Evolutionary conservation across 1,140 invertebrate genomes (phyloP).

Genomic region (Trichonephila clavata): DNA sequence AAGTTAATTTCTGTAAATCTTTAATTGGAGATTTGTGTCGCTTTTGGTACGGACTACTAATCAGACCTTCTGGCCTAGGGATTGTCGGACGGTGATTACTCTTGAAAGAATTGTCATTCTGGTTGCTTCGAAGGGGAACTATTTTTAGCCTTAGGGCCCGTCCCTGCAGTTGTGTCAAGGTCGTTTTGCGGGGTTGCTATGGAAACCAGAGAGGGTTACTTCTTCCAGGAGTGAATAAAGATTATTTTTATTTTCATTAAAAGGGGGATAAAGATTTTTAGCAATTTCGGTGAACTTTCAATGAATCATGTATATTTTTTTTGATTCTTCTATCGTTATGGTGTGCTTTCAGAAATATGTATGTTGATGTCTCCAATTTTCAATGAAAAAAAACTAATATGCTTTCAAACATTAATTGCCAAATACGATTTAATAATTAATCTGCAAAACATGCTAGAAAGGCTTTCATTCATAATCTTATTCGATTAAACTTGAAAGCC

Average conservation of each 20-base stretch:
- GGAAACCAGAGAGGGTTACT: conserved; percentile 37
- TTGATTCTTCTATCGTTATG: not conserved
- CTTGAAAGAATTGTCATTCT: not conserved
- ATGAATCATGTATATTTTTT: not conserved
- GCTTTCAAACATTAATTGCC: too few relatives aligned
- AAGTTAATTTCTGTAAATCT: conserved; percentile 21
- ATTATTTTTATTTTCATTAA: not conserved
- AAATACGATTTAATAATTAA: too few relatives aligned
- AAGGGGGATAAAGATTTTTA: not conserved
- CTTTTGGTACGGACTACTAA: not conserved
- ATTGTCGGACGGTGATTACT: not conserved
- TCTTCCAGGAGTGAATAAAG: conserved; percentile 38
- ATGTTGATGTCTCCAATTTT: too few relatives aligned
- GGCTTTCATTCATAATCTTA: too few relatives aligned
- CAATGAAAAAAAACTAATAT: too few relatives aligned
- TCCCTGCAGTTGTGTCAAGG: conserved; percentile 10
- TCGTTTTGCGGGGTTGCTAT: conserved; percentile 45
- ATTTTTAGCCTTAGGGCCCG: conserved; percentile 49
- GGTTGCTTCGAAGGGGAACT: conserved; percentile 28
- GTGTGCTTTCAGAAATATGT: too few relatives aligned
- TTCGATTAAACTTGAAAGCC: too few relatives aligned
- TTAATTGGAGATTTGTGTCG: conserved; percentile 41
- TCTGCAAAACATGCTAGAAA: too few relatives aligned
- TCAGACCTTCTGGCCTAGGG: not conserved
- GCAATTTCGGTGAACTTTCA: not conserved